Percentiles rank a stretch among this genome's conserved stretches.
phyloP scores from a whole-genome alignment of 2,797 vertebrate genomes.

The Chiroxiphia lanceolata region DNA sequence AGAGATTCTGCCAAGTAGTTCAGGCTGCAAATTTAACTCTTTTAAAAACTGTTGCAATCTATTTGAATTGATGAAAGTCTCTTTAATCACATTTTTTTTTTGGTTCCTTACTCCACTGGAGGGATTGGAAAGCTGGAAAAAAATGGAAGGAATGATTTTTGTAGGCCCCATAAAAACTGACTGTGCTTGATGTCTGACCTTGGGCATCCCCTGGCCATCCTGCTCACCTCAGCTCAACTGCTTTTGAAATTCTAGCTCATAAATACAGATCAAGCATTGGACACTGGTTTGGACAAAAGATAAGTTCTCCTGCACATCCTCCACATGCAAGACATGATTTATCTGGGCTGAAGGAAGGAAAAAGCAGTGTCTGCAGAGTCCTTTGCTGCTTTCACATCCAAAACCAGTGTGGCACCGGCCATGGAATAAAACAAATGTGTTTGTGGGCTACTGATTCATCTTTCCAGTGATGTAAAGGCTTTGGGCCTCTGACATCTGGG shows the following conservation, averaged over 20 bases:
- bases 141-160: neutral
- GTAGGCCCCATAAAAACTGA: neutral
- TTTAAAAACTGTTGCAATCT: neutral
- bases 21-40: constrained; percentile 29
- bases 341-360: neutral
- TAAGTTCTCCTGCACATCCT: neutral
- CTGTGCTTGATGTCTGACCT: neutral
- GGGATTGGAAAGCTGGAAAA: neutral
- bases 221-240: neutral
- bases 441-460: neutral
- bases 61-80: neutral
- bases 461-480: neutral
- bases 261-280: neutral
- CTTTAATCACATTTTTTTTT: neutral
- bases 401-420: fast-evolving
- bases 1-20: constrained; percentile 25
- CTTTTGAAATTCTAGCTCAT: neutral
- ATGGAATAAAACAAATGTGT: neutral
- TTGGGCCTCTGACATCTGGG: neutral
- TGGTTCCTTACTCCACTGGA: neutral
- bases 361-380: neutral
- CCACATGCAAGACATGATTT: neutral
- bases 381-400: neutral
- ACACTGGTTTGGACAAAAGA: neutral
- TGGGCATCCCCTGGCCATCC: neutral